Conservation (phyloP, 2,113 vertebrate genomes). For the Desmodus rotundus region DNA sequence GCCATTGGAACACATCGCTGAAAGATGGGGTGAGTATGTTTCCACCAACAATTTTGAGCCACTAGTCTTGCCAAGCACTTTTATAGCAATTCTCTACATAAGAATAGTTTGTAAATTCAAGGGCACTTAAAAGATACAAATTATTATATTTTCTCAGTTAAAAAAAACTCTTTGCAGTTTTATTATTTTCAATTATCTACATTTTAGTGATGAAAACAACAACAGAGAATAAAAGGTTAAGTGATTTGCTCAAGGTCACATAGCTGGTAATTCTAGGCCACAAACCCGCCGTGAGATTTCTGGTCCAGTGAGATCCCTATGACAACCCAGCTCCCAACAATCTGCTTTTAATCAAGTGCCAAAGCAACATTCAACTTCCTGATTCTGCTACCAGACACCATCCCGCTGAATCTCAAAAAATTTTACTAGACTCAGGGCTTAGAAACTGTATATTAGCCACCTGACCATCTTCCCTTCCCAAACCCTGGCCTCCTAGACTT, state of each 20-base stretch:
- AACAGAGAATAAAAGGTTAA: background rate
- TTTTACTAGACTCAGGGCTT: background rate
- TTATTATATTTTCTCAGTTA: background rate
- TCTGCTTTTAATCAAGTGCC: conserved; percentile 44
- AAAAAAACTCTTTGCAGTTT: background rate
- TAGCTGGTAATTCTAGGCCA: background rate
- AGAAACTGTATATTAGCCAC: background rate
- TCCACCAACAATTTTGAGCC: background rate
- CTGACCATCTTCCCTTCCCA: background rate
- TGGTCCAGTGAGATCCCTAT: conserved; percentile 36
- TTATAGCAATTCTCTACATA: background rate
- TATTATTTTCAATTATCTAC: background rate
- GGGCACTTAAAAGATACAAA: background rate
- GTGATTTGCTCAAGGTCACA: conserved; percentile 35
- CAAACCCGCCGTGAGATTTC: background rate
- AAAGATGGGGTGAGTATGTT: background rate
- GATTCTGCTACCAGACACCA: background rate
- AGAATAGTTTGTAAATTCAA: background rate
- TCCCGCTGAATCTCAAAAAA: background rate
- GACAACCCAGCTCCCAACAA: conserved; percentile 21
- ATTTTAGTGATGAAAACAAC: background rate
- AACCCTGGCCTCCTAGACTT: background rate
- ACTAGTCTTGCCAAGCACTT: background rate
- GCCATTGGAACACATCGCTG: background rate
- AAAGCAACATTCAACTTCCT: background rate